phyloP scores from a whole-genome alignment of 2,797 vertebrate genomes.

The Acanthurus tractus region DNA sequence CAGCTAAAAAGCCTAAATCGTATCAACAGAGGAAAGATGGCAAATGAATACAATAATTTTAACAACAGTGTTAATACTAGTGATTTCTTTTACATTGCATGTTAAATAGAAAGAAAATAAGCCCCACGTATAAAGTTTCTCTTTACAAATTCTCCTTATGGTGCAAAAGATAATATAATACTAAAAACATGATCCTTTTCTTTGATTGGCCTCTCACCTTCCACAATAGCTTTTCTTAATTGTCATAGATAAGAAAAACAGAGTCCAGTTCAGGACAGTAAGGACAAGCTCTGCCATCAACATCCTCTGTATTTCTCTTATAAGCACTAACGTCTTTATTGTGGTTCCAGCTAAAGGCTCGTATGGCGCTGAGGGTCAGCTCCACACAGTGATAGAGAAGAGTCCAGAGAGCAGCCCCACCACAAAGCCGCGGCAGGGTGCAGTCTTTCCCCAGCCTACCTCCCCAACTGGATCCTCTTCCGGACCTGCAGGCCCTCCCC shows the following conservation, averaged over 20 bases:
- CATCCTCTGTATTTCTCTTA: neutral
- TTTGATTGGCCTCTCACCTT: too few relatives aligned
- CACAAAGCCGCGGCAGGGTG: constrained; percentile 88
- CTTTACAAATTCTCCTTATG: neutral
- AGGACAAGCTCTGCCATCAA: neutral
- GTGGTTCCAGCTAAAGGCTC: constrained; percentile 76
- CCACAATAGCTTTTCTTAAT: too few relatives aligned
- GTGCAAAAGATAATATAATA: neutral
- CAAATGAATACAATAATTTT: neutral
- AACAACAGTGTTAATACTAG: too few relatives aligned
- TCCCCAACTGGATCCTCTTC: constrained; percentile 54
- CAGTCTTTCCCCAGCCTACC: constrained; percentile 44
- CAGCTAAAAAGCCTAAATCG: neutral
- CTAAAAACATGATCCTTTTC: too few relatives aligned
- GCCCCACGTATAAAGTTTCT: neutral
- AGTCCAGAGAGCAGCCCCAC: constrained; percentile 95
- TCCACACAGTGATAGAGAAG: constrained; percentile 94
- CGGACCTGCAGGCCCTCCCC: constrained; percentile 53
- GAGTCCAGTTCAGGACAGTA: neutral
- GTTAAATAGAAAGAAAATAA: neutral
- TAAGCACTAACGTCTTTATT: neutral
- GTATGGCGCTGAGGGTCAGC: constrained; percentile 88
- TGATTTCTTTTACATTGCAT: neutral
- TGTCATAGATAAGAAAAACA: neutral
- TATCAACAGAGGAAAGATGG: neutral